These are phyloP conservation scores for Heptranchias perlo DNA, from an alignment of 2,113 vertebrate species.

Conservation along the genomic window DNA sequence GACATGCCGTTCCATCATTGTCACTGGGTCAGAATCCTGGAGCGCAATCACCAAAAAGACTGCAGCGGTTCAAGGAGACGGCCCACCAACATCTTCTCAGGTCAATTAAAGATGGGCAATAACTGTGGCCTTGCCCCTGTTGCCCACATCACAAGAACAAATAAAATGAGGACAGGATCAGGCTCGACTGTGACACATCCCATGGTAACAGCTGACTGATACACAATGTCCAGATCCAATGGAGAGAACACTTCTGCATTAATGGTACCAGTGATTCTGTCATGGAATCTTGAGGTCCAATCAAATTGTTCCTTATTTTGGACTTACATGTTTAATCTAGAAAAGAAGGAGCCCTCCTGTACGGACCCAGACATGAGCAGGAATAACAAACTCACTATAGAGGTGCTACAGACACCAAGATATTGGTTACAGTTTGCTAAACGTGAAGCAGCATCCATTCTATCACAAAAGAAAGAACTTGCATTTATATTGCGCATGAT, in stretches of 20 bases:
- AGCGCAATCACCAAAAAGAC: background rate
- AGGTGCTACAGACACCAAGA: background rate
- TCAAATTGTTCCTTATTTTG: background rate
- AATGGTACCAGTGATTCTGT: background rate
- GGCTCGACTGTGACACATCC: background rate
- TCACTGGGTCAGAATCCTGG: background rate
- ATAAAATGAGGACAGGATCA: background rate
- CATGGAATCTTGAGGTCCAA: background rate
- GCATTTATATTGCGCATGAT: background rate
- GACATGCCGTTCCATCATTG: background rate
- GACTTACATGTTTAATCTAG: background rate
- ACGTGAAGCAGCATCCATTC: background rate
- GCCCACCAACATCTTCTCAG: background rate
- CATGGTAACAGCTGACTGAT: background rate
- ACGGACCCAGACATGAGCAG: background rate
- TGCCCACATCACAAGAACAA: background rate
- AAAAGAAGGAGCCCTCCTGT: background rate
- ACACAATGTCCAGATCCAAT: background rate
- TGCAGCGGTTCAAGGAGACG: background rate
- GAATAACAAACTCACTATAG: background rate
- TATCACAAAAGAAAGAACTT: background rate
- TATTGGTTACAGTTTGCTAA: background rate
- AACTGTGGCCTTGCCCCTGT: background rate
- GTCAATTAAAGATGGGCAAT: background rate
- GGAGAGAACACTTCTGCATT: background rate